Evolutionary conservation across 2,888 invertebrate genomes (phyloP), one percentile per base, ranked within the genome.

Genomic region (Campoletis raptor): DNA sequence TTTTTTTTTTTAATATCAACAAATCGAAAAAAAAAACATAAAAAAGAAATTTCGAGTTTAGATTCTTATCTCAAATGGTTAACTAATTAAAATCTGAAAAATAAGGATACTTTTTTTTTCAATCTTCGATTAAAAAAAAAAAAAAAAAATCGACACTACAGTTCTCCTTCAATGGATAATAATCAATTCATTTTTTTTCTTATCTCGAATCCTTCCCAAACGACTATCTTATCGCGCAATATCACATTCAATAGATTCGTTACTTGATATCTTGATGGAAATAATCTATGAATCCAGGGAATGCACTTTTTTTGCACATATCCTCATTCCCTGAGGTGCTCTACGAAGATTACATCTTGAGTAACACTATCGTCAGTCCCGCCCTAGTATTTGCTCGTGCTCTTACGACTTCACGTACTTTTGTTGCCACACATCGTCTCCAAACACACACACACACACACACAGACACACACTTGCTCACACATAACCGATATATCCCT

Each of bases 321-420:
- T 66, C n/a, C 66, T 40, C 36, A 48, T 40, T 78, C 24, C 52
- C 78, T 37, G 15, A 54, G 40, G 64, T 67, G 64, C 64, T 81
- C 37, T 37, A 64, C 64, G 64, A 48, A 72, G 72, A 81, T 81
- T 64, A 73, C 72, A 73, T 81, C 72, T 48, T 37, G 61, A 52
- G 73, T 78, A 78, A 82, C 82, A 85, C 79, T 70, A 85, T 81
- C 67, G 73, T 66, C 18, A 67, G 45, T 54, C 73, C 72, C 67
- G 74, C 54, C 45, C 48, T 9, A 45, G 45, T 80, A 79, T 80
- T 78, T 80, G 48, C 69, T 37, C 74, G 36, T 69, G 69, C 84
- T 45, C 57, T 80, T 80, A 48, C 74, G 69, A 84, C 61, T 74
- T 70, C 48, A 48, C 40, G 61, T 42, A 69, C 69, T 80, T 76